Evolutionary conservation across 1,140 invertebrate species (phyloP).

Genomic region (Polyergus mexicanus): DNA sequence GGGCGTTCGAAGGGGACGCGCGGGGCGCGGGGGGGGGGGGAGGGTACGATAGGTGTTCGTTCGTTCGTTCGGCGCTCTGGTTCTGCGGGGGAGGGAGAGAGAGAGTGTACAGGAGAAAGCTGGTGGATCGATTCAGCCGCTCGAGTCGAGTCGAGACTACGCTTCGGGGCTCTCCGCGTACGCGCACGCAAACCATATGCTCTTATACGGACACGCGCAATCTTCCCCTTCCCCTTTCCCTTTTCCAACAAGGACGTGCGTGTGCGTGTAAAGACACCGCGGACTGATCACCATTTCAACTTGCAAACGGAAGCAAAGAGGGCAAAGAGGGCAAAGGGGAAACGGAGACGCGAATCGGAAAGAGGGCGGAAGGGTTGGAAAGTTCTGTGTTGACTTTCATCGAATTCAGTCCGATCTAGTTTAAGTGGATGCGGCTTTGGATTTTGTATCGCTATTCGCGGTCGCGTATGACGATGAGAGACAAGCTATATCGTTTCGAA

Average conservation of each 20-base stretch:
- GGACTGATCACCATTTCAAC: slow-evolving; percentile 52
- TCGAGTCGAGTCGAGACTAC: slow-evolving; percentile 84
- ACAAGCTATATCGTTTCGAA: background rate
- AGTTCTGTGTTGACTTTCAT: slow-evolving; percentile 64
- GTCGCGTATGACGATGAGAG: background rate
- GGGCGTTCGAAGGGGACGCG: slow-evolving; percentile 31
- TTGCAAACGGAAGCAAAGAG: slow-evolving; percentile 6
- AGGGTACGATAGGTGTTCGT: slow-evolving; percentile 58
- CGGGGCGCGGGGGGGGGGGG: too few species aligned
- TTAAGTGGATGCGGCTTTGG: slow-evolving; percentile 36
- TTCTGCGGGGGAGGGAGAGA: slow-evolving; percentile 52
- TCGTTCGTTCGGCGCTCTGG: slow-evolving; percentile 66
- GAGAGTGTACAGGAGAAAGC: slow-evolving; percentile 74
- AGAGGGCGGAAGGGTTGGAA: slow-evolving; percentile 34
- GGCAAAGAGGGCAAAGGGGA: background rate
- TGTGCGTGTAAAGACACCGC: slow-evolving; percentile 36
- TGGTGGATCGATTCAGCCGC: slow-evolving; percentile 85
- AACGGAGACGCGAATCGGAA: slow-evolving; percentile 16
- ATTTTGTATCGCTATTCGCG: background rate
- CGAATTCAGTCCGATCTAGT: slow-evolving; percentile 58
- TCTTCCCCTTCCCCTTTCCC: background rate
- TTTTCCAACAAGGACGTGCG: slow-evolving; percentile 36
- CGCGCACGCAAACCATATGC: slow-evolving; percentile 34
- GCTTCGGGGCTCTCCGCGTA: slow-evolving; percentile 70
- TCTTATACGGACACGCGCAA: too few species aligned